Conservation (phyloP, 2,113 vertebrate species). For the Passer domesticus region DNA sequence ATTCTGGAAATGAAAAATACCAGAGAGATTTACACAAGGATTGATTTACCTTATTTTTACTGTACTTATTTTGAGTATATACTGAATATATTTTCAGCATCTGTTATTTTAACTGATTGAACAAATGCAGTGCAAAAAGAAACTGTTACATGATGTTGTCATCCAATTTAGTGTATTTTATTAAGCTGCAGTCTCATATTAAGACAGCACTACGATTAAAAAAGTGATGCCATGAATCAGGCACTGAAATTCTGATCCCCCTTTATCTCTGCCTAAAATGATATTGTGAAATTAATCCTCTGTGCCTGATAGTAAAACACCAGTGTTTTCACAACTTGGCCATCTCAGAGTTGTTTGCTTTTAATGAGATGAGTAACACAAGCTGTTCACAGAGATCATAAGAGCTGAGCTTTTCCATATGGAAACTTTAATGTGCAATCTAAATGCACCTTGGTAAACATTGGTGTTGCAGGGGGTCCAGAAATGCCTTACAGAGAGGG, state of each 20-base stretch:
- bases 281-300: not conserved
- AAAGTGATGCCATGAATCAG: not conserved
- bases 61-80: not conserved
- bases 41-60: not conserved
- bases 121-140: not conserved
- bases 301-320: not conserved
- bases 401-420: not conserved
- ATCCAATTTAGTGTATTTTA: not conserved
- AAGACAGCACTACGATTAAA: not conserved
- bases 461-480: not conserved
- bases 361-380: not conserved
- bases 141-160: not conserved
- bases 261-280: not conserved
- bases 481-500: not conserved
- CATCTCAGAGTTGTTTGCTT: not conserved
- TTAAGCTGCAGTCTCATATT: not conserved
- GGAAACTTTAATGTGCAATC: not conserved
- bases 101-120: not conserved
- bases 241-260: not conserved
- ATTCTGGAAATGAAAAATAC: not conserved
- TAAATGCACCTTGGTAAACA: constrained; percentile 3
- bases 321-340: not conserved
- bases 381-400: not conserved
- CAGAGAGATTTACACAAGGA: not conserved
- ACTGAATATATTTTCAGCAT: not conserved